Percentiles rank a stretch among this genome's conserved stretches.
These are phyloP conservation scores for Scaptomyza montana DNA, from an alignment of 1,140 invertebrate genomes.

Conservation along the genomic window DNA sequence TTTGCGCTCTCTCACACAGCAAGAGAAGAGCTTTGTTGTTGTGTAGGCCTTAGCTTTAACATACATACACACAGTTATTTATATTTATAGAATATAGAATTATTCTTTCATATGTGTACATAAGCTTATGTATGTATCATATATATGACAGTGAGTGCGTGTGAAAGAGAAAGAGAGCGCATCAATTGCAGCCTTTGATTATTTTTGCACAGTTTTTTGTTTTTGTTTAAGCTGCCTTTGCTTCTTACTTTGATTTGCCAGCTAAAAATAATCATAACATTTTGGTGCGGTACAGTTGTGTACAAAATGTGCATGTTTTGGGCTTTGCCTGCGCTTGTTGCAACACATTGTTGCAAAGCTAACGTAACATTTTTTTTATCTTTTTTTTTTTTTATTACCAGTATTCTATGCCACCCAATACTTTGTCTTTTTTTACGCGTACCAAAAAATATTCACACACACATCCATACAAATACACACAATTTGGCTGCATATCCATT, in stretches of 20 bases:
- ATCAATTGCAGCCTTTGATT: background rate
- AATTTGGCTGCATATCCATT: constrained; percentile 1
- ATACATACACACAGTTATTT: constrained; percentile 20
- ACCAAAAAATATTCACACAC: constrained; percentile 4
- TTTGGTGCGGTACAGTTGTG: constrained; percentile 63
- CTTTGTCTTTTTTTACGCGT: constrained; percentile 52
- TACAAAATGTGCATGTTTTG: constrained; percentile 52
- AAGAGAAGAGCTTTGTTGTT: constrained; percentile 25
- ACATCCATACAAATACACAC: constrained; percentile 1
- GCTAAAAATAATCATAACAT: constrained; percentile 75
- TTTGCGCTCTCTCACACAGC: constrained; percentile 43
- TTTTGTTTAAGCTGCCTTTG: constrained; percentile 5
- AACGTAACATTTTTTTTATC: constrained; percentile 23
- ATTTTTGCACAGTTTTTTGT: constrained; percentile 36
- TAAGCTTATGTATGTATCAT: background rate
- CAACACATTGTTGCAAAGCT: constrained; percentile 10
- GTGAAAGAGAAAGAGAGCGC: background rate
- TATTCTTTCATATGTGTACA: constrained; percentile 21
- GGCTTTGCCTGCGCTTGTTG: background rate
- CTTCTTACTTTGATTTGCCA: constrained; percentile 76
- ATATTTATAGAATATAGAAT: constrained; percentile 42
- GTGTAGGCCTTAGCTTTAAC: constrained; percentile 16
- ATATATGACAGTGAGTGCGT: background rate
- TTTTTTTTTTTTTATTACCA: background rate
- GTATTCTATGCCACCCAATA: constrained; percentile 6